Percentiles rank a stretch among this genome's conserved stretches.
Evolutionary conservation across 1,140 invertebrate genomes (phyloP).

Genomic region (Armadillidium nasatum): DNA sequence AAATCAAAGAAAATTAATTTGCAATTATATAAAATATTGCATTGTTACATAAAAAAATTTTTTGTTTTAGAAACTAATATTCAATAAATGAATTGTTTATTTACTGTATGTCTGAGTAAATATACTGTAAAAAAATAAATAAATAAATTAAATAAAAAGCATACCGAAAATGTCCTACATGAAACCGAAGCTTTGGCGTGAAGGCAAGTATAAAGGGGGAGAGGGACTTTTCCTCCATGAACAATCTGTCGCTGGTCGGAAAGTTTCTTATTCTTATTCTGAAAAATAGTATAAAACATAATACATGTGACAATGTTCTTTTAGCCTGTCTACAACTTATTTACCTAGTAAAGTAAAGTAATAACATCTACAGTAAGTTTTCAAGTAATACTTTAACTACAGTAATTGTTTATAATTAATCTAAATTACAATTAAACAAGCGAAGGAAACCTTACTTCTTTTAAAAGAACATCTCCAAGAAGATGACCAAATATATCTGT

Average conservation of each 20-base stretch:
- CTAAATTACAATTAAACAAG: no score
- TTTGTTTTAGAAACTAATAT: not conserved
- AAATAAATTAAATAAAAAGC: not conserved
- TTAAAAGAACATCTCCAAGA: conserved; percentile 53
- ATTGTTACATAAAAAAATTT: no score
- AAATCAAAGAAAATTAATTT: not conserved
- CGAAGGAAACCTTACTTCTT: conserved; percentile 47
- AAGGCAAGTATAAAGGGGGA: conserved; percentile 55
- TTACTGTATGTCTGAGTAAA: not conserved
- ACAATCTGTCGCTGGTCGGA: conserved; percentile 50
- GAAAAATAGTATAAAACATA: conserved; percentile 21
- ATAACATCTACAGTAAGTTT: no score
- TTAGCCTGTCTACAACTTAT: no score
- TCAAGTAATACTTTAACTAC: no score
- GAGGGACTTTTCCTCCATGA: conserved; percentile 48
- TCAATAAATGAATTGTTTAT: not conserved
- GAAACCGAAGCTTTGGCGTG: conserved; percentile 54
- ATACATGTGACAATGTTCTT: no score
- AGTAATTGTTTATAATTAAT: no score
- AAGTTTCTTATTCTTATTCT: conserved; percentile 50
- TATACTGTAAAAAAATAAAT: not conserved
- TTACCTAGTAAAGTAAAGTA: no score
- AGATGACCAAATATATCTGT: conserved; percentile 55
- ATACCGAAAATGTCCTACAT: conserved; percentile 53
- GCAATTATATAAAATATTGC: no score